Evolutionary conservation across 2,888 invertebrate genomes (phyloP).

Genomic region (Mythimna pallens): DNA sequence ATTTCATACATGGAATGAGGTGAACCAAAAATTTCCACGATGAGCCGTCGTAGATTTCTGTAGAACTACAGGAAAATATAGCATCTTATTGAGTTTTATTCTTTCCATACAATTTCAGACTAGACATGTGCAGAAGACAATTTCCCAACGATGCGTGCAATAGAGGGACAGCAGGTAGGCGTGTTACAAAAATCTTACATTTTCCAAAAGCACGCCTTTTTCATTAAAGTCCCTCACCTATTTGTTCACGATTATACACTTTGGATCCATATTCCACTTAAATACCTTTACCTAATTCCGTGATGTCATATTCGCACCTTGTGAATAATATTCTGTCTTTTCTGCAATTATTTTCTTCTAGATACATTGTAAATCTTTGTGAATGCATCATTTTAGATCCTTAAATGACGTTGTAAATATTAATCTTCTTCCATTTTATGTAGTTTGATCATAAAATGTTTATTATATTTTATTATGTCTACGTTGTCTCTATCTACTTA

Average conservation of each 20-base stretch:
- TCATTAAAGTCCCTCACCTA: conserved; percentile 82
- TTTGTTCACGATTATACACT: conserved; percentile 79
- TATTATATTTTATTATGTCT: conserved; percentile 53
- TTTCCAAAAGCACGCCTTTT: conserved; percentile 87
- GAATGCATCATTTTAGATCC: conserved; percentile 55
- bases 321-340: conserved; percentile 89
- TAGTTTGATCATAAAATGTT: conserved; percentile 62
- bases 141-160: conserved; percentile 98
- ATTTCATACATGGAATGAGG: conserved; percentile 64
- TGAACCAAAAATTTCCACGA: conserved; percentile 53
- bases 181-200: conserved; percentile 82
- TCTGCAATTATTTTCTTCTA: conserved; percentile 79
- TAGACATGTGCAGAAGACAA: conserved; percentile 99
- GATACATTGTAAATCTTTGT: conserved; percentile 66
- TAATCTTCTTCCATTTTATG: conserved; percentile 63
- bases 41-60: conserved; percentile 45
- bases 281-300: conserved; percentile 76
- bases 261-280: conserved; percentile 78
- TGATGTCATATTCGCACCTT: conserved; percentile 86
- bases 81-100: conserved; percentile 83
- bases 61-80: conserved; percentile 51
- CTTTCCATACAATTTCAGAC: conserved; percentile 95
- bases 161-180: conserved; percentile 99
- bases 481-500: conserved; percentile 41
- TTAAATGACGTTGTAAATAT: conserved; percentile 65